Percentiles rank a stretch among this genome's conserved stretches.
Evolutionary conservation across 2,888 invertebrate species (phyloP).

Genomic region (Zele albiditarsus): DNA sequence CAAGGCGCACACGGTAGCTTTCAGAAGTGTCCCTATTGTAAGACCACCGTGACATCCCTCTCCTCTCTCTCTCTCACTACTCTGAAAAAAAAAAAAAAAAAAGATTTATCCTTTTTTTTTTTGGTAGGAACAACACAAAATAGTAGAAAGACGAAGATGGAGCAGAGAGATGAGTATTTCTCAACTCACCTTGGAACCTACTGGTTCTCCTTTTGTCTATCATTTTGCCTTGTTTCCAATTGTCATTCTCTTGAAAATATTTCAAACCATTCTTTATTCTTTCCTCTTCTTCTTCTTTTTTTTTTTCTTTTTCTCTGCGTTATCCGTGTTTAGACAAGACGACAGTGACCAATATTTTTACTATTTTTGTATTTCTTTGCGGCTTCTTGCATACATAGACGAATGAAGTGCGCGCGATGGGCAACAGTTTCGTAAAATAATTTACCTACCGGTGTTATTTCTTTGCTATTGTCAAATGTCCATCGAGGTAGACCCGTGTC

Average conservation of each 20-base stretch:
- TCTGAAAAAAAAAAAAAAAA: no score
- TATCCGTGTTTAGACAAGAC: slow-evolving; percentile 39
- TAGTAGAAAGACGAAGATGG: slow-evolving; percentile 15
- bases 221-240: slow-evolving; percentile 21
- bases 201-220: slow-evolving; percentile 20
- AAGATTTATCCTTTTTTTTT: slow-evolving; percentile 62
- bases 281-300: neutral
- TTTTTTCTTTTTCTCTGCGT: slow-evolving; percentile 23
- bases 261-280: neutral
- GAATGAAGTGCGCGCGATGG: neutral
- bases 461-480: slow-evolving; percentile 34
- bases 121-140: slow-evolving; percentile 36
- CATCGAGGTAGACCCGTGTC: slow-evolving; percentile 32
- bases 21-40: slow-evolving; percentile 62
- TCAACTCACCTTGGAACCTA: slow-evolving; percentile 2
- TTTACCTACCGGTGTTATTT: slow-evolving; percentile 43
- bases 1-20: slow-evolving; percentile 64
- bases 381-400: neutral
- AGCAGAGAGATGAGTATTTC: slow-evolving; percentile 13
- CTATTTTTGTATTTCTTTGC: slow-evolving; percentile 23
- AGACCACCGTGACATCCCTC: slow-evolving; percentile 66
- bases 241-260: slow-evolving; percentile 32
- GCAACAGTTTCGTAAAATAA: neutral
- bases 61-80: neutral
- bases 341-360: slow-evolving; percentile 39